Evolutionary conservation across 2,888 invertebrate species (phyloP).

Genomic region (Amiota minor): DNA sequence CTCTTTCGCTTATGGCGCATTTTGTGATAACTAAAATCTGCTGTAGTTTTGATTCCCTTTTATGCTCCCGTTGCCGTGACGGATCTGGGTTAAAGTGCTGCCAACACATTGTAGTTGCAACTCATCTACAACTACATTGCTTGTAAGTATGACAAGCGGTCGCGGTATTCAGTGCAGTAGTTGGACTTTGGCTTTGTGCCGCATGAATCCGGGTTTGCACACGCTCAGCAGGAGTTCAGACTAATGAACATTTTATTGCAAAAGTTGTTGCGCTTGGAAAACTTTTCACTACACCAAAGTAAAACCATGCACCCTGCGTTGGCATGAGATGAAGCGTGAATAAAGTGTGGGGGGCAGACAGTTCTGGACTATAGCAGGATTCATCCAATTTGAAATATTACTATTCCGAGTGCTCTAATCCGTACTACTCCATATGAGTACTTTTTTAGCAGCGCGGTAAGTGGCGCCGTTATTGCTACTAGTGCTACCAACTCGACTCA

Average conservation of each 20-base stretch:
- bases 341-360: no score
- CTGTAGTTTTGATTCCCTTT: constrained; percentile 41
- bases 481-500: constrained; percentile 24
- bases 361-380: neutral
- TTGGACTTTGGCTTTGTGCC: constrained; percentile 23
- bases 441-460: neutral
- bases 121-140: constrained; percentile 53
- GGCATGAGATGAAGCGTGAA: constrained; percentile 7
- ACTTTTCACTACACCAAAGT: constrained; percentile 8
- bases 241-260: constrained; percentile 71
- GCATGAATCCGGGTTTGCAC: constrained; percentile 42
- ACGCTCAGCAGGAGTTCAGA: constrained; percentile 47
- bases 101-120: constrained; percentile 65
- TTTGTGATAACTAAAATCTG: constrained; percentile 32
- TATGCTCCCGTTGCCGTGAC: constrained; percentile 37
- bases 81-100: constrained; percentile 55
- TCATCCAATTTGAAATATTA: constrained; percentile 25
- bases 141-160: no score
- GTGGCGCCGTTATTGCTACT: constrained; percentile 3
- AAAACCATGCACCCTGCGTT: no score
- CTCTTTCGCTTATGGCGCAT: constrained; percentile 15
- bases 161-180: neutral
- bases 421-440: neutral
- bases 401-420: constrained; percentile 9
- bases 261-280: constrained; percentile 53